Base-by-base conservation (phyloP, 2,888 invertebrate genomes). In the Agrochola lychnidis region DNA sequence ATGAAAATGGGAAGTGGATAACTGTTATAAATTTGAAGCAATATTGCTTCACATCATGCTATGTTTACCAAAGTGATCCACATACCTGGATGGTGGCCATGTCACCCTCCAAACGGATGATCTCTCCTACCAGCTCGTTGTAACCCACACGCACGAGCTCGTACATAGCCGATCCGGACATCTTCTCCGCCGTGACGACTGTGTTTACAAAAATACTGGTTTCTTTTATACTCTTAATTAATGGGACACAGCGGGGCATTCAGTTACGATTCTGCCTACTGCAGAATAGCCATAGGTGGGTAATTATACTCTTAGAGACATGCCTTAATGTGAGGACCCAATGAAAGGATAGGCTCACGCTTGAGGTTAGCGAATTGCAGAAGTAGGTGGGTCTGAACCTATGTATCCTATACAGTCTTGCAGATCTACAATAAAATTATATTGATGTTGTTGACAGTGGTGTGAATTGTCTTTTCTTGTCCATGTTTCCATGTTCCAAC, bases 111-210 rank as follows among this genome's bases (percentile, higher is more conserved):
- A 99, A 97, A 96, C 99, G 98, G 97, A 99, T 99, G 96, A 99
- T 99, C 97, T 99, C 99, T 87, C 99, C 99, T 25, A 99, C 99
- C 91, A 99, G 97, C 96, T 99, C 99, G 90, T 98, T 98, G 97
- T 99, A 99, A 1, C 99, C 99, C 62, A 99, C 99, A 89, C 99
- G 98, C 85, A 99, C 99, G 97, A 99, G 96, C 97, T 99, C 99
- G 98, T 99, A 99, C 99, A 99, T 99, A 97, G 99, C 99, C 48
- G 99, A 99, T 83, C 99, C 99, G 80, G 99, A 98, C 99, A 99
- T 99, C 94, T 98, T 98, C 95, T 99, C 99, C 86, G 99, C 99
- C 81, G 99, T 99, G 71, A 99, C 99, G 96, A 99, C 99, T 99
- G 93, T 78, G 36, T 42, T n/a, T 14, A 62, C 19, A 68, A 70